phyloP scores from a whole-genome alignment of 2,888 invertebrate genomes.

The Drosophila parthenogenetica region DNA sequence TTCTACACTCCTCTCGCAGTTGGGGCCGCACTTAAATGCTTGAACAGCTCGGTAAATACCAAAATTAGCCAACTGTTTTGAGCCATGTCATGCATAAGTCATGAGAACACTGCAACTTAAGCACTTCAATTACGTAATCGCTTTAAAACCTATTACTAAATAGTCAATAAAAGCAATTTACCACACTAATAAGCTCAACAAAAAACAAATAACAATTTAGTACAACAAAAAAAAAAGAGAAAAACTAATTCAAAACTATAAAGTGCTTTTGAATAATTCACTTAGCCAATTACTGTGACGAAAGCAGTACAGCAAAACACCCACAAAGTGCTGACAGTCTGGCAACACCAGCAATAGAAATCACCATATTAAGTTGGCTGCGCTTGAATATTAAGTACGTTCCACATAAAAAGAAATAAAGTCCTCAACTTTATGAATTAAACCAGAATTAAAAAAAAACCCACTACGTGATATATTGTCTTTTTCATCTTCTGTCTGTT shows the following conservation, averaged over 20 bases:
- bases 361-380: not conserved
- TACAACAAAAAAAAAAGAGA: not conserved
- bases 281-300: too few relatives aligned
- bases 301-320: too few relatives aligned
- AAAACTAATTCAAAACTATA: conserved; percentile 1
- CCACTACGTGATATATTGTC: not conserved
- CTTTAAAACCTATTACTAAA: conserved; percentile 18
- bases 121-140: conserved; percentile 33
- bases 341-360: not conserved
- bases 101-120: conserved; percentile 37
- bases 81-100: conserved; percentile 46
- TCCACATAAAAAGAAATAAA: too few relatives aligned
- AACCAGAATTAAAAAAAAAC: not conserved
- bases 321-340: not conserved
- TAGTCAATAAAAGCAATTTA: conserved; percentile 28
- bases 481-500: not conserved
- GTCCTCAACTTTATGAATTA: not conserved
- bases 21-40: conserved; percentile 19
- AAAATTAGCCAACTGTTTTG: conserved; percentile 39
- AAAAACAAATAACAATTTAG: conserved; percentile 7
- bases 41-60: conserved; percentile 37
- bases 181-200: conserved; percentile 7
- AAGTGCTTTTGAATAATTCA: not conserved
- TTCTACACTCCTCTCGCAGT: conserved; percentile 1
- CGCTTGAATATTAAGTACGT: too few relatives aligned